Evolutionary conservation across 2,797 vertebrate genomes (phyloP).

Genomic region (Oreonectes daqikongensis): DNA sequence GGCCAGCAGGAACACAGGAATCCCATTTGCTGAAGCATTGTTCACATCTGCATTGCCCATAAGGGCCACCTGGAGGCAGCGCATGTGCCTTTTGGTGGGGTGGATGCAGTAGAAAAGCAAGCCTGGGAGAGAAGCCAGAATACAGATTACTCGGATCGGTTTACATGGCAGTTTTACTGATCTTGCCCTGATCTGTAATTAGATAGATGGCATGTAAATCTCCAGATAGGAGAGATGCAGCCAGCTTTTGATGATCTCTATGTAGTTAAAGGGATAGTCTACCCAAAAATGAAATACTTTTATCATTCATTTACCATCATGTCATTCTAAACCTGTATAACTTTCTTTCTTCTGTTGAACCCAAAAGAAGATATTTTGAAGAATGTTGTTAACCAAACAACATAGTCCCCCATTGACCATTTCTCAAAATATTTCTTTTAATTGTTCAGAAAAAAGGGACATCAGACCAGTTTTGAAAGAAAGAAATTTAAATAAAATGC

Average conservation of each 20-base stretch:
- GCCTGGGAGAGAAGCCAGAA: constrained; percentile 69
- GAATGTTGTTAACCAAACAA: too few species aligned
- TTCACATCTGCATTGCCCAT: constrained; percentile 84
- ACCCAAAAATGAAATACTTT: too few species aligned
- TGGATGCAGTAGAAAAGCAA: constrained; percentile 89
- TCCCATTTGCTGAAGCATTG: constrained; percentile 76
- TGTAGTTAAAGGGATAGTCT: not conserved
- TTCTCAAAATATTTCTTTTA: too few species aligned
- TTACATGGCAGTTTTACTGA: constrained; percentile 65
- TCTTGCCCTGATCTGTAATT: constrained; percentile 74
- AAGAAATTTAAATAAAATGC: not conserved
- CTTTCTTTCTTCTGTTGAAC: too few species aligned
- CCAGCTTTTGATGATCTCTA: not conserved
- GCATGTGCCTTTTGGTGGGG: constrained; percentile 83
- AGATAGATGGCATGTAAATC: constrained; percentile 48
- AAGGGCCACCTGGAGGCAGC: constrained; percentile 81
- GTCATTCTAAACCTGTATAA: too few species aligned
- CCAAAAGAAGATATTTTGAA: too few species aligned
- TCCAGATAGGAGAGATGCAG: constrained; percentile 31
- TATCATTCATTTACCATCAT: too few species aligned
- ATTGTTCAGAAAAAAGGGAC: too few species aligned
- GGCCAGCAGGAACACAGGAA: constrained; percentile 84
- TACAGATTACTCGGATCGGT: constrained; percentile 54
- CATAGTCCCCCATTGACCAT: too few species aligned
- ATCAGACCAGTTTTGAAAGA: too few species aligned